Conservation (phyloP, 1,140 invertebrate species). For the Hycleus cichorii region DNA sequence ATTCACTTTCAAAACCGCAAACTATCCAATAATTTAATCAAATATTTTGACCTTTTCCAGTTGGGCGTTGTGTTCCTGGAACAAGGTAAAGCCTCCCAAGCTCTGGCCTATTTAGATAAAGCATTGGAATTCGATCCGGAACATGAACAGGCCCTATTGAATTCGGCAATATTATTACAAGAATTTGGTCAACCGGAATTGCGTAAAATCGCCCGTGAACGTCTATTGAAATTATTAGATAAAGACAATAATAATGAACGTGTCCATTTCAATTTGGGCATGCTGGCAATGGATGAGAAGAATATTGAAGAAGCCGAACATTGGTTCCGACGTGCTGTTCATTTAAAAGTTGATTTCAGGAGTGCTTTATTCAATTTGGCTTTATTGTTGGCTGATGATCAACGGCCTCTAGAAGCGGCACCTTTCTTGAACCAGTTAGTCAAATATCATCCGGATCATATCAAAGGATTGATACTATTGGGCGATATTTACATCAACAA, state of each 20-base stretch:
- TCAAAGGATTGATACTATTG: constrained; percentile 88
- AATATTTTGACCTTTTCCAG: constrained; percentile 45
- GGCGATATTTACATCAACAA: constrained; percentile 97
- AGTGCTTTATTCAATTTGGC: constrained; percentile 94
- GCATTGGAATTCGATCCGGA: constrained; percentile 89
- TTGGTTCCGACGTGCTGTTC: constrained; percentile 80
- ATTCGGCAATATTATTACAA: constrained; percentile 91
- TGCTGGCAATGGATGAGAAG: constrained; percentile 93
- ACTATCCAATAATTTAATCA: too few relatives aligned
- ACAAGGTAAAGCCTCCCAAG: constrained; percentile 83
- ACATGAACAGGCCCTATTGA: constrained; percentile 89
- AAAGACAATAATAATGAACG: constrained; percentile 77
- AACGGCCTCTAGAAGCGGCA: constrained; percentile 82
- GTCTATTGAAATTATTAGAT: constrained; percentile 71
- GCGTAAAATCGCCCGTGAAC: constrained; percentile 66
- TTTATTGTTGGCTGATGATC: constrained; percentile 78
- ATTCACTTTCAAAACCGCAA: too few relatives aligned
- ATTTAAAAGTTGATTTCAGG: constrained; percentile 77
- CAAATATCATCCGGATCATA: constrained; percentile 85
- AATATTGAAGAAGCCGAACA: constrained; percentile 80
- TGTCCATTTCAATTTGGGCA: constrained; percentile 84
- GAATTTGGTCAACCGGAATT: constrained; percentile 74
- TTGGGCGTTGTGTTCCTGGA: constrained; percentile 91
- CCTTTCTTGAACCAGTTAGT: constrained; percentile 89
- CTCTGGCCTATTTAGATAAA: constrained; percentile 86